Percentiles rank a stretch among this genome's conserved stretches.
Evolutionary conservation across 2,113 vertebrate genomes (phyloP).

Genomic region (Verasper variegatus): DNA sequence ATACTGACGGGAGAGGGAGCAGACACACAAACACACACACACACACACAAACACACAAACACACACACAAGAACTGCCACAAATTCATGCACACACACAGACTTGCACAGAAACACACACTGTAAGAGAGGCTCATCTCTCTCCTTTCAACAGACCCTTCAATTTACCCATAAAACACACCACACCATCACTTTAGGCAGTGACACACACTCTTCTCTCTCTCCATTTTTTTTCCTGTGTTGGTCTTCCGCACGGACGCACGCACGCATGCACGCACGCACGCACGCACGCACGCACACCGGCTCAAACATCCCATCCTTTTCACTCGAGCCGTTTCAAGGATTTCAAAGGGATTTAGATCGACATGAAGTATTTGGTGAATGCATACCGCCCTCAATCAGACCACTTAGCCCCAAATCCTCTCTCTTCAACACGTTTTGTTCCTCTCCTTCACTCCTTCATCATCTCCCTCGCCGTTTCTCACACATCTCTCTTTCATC

Average conservation of each 20-base stretch:
- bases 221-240: background rate
- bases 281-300: slow-evolving; percentile 4
- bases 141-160: slow-evolving; percentile 68
- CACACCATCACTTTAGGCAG: background rate
- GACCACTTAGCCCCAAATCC: slow-evolving; percentile 38
- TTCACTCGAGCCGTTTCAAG: slow-evolving; percentile 45
- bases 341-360: slow-evolving; percentile 59
- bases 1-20: slow-evolving; percentile 51
- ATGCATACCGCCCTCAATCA: slow-evolving; percentile 34
- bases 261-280: slow-evolving; percentile 9
- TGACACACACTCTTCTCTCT: slow-evolving; percentile 3
- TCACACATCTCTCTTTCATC: background rate
- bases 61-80: slow-evolving; percentile 21
- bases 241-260: background rate
- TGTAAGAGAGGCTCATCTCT: slow-evolving; percentile 55
- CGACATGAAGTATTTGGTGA: slow-evolving; percentile 40
- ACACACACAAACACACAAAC: slow-evolving; percentile 15
- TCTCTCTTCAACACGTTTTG: background rate
- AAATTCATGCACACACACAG: slow-evolving; percentile 16
- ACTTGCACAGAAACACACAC: slow-evolving; percentile 18
- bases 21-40: slow-evolving; percentile 29
- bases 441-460: background rate
- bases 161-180: slow-evolving; percentile 72
- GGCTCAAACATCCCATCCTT: background rate
- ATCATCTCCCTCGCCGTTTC: slow-evolving; percentile 15